Percentiles rank a stretch among this genome's conserved stretches.
Evolutionary conservation across 2,888 invertebrate genomes (phyloP).

Genomic region (Ctena decussata): DNA sequence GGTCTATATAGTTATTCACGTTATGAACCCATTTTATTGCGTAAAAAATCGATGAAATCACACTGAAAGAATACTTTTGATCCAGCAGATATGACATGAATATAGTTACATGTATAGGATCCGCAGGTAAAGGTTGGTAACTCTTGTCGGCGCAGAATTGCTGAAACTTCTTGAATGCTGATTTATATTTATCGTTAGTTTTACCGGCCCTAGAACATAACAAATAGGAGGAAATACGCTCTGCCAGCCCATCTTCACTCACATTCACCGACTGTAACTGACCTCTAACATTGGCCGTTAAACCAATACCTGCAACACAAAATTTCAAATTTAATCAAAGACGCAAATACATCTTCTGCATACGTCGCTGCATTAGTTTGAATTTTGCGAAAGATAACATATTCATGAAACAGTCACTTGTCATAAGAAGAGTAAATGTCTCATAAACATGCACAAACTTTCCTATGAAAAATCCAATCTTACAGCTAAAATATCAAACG

Average conservation of each 20-base stretch:
- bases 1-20: constrained; percentile 22
- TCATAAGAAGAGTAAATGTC: no score
- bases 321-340: no score
- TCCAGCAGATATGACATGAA: constrained; percentile 35
- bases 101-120: constrained; percentile 38
- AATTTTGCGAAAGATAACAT: no score
- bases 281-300: not conserved
- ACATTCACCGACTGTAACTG: not conserved
- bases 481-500: constrained; percentile 10
- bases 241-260: not conserved
- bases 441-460: not conserved
- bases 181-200: constrained; percentile 27
- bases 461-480: not conserved
- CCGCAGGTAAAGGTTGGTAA: constrained; percentile 22
- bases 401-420: no score
- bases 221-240: constrained; percentile 15
- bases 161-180: constrained; percentile 22
- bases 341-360: no score
- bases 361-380: no score
- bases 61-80: constrained; percentile 16
- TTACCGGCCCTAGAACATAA: constrained; percentile 35
- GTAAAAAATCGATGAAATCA: constrained; percentile 38
- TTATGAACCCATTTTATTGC: constrained; percentile 48
- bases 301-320: constrained; percentile 33
- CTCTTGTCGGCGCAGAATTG: constrained; percentile 8